Percentiles rank a stretch among this genome's conserved stretches.
phyloP scores from a whole-genome alignment of 1,140 invertebrate species.

The Stegodyphus mimosarum region DNA sequence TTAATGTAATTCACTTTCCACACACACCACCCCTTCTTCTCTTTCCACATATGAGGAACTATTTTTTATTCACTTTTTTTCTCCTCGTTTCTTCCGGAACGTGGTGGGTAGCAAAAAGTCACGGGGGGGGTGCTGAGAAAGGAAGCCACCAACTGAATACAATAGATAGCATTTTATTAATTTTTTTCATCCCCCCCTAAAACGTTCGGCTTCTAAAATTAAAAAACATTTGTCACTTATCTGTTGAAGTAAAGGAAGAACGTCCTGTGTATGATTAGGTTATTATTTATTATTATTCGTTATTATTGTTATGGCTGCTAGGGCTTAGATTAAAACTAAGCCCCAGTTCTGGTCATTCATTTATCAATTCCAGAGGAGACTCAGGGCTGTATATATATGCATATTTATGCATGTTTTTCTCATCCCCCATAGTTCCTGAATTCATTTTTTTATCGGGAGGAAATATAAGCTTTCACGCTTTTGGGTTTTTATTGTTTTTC shows the following conservation, averaged over 20 bases:
- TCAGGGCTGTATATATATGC: neutral
- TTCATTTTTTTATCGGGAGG: too few relatives aligned
- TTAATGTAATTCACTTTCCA: constrained; percentile 46
- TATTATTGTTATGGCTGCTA: constrained; percentile 26
- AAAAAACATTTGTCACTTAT: constrained; percentile 58
- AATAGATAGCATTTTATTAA: constrained; percentile 33
- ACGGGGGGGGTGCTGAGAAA: neutral
- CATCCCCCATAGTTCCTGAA: neutral
- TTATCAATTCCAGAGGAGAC: constrained; percentile 27
- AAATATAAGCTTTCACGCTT: too few relatives aligned
- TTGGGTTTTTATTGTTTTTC: too few relatives aligned
- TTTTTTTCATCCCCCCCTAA: constrained; percentile 23
- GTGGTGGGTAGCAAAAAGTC: neutral
- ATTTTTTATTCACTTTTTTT: constrained; percentile 30
- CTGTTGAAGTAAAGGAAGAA: neutral
- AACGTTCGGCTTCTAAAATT: constrained; percentile 25
- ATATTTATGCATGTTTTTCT: constrained; percentile 22
- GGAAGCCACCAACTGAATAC: constrained; percentile 24
- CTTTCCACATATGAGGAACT: neutral
- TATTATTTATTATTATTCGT: constrained; percentile 59
- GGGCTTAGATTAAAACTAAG: constrained; percentile 40
- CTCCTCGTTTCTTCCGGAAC: constrained; percentile 8
- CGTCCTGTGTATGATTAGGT: constrained; percentile 22
- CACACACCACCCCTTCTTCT: neutral
- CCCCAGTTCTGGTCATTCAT: constrained; percentile 9